Percentiles rank a stretch among this genome's conserved stretches.
Evolutionary conservation across 2,113 vertebrate species (phyloP).

Genomic region (Strigops habroptila): DNA sequence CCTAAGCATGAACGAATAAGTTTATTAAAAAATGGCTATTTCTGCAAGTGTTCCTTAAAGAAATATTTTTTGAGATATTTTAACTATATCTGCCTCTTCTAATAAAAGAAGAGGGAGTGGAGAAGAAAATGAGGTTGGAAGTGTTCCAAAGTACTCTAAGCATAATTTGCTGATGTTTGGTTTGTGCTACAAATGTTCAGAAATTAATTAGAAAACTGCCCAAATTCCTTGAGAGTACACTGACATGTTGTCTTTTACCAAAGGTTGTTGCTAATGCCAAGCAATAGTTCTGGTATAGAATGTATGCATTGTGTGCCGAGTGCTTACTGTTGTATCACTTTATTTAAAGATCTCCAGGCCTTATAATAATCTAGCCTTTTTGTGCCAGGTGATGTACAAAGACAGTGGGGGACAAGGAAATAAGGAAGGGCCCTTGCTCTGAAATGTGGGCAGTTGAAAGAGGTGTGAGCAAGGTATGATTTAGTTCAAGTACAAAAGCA

Average conservation of each 20-base stretch:
- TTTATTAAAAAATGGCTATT: background rate
- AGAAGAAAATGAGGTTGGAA: slow-evolving; percentile 46
- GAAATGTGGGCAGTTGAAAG: background rate
- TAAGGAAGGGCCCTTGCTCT: background rate
- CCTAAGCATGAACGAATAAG: background rate
- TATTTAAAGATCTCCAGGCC: background rate
- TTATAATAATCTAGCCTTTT: background rate
- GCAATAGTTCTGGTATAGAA: background rate
- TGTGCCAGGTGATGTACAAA: background rate
- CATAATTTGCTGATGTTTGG: slow-evolving; percentile 28
- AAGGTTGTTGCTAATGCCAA: background rate
- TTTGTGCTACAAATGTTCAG: slow-evolving; percentile 24
- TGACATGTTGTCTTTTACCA: background rate
- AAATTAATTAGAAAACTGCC: slow-evolving; percentile 56
- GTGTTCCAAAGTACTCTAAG: slow-evolving; percentile 20
- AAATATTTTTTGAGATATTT: background rate
- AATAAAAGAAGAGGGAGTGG: background rate
- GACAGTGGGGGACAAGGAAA: background rate
- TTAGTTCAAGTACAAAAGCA: background rate
- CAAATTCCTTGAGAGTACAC: slow-evolving; percentile 18
- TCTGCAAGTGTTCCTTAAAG: background rate
- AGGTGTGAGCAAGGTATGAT: background rate
- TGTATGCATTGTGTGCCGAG: background rate
- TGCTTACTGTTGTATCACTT: background rate
- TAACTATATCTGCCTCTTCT: background rate